Conservation (phyloP, 1,140 invertebrate genomes). For the Dendroctonus valens region DNA sequence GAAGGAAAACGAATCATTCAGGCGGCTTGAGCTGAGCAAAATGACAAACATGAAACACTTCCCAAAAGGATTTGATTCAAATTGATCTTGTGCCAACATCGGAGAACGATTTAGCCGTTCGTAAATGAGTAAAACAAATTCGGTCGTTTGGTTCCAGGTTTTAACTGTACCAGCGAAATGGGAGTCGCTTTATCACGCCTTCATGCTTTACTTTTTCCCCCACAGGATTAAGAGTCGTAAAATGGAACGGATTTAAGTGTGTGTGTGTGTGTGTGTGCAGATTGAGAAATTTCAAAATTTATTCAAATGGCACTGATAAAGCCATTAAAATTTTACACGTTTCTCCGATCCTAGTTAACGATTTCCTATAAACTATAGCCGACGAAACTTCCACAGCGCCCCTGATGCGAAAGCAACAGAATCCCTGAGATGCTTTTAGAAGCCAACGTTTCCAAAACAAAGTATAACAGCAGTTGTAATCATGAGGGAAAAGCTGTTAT, state of each 20-base stretch:
- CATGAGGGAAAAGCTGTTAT: too few species aligned
- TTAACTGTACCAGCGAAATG: slow-evolving; percentile 18
- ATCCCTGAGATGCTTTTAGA: too few species aligned
- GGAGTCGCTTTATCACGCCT: slow-evolving; percentile 18
- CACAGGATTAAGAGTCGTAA: slow-evolving; percentile 16
- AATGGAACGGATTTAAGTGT: slow-evolving; percentile 11
- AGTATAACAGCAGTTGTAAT: too few species aligned
- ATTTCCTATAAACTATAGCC: too few species aligned
- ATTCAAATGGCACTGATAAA: too few species aligned
- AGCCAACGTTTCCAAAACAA: too few species aligned
- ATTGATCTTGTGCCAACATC: slow-evolving; percentile 21
- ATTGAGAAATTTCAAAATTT: too few species aligned
- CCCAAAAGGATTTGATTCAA: slow-evolving; percentile 14
- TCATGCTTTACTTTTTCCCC: slow-evolving; percentile 16
- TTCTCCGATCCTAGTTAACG: too few species aligned
- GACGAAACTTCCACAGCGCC: too few species aligned
- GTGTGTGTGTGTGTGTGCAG: neutral
- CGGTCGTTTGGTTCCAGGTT: slow-evolving; percentile 20
- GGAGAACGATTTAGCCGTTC: slow-evolving; percentile 20
- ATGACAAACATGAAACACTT: slow-evolving; percentile 5
- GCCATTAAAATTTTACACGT: too few species aligned
- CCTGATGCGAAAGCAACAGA: too few species aligned
- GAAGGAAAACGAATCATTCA: too few species aligned
- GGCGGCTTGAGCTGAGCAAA: neutral
- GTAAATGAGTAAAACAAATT: slow-evolving; percentile 24